phyloP scores from a whole-genome alignment of 2,888 invertebrate genomes.

The Iselma pallidipennis region DNA sequence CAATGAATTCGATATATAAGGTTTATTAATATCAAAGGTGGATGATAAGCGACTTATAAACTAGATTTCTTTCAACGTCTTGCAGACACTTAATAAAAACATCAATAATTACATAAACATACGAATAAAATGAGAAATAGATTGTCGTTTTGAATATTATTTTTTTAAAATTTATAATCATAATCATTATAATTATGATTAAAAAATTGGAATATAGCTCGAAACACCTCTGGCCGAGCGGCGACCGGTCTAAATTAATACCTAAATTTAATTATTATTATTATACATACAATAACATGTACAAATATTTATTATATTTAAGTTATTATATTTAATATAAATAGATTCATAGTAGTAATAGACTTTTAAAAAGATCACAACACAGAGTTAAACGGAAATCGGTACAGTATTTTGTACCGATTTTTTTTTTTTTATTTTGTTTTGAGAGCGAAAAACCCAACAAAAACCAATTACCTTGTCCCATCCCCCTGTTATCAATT shows the following conservation, averaged over 20 bases:
- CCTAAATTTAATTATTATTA: slow-evolving; percentile 29
- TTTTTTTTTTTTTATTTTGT: slow-evolving; percentile 20
- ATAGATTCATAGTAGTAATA: slow-evolving; percentile 59
- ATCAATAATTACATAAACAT: slow-evolving; percentile 46
- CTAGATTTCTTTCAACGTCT: slow-evolving; percentile 47
- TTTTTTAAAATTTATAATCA: slow-evolving; percentile 25
- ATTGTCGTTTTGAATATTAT: slow-evolving; percentile 49
- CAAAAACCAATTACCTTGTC: slow-evolving; percentile 32
- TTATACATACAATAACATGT: slow-evolving; percentile 54
- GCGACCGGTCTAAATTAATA: slow-evolving; percentile 32
- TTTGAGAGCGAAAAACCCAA: slow-evolving; percentile 39
- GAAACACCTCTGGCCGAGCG: slow-evolving; percentile 37
- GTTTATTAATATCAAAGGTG: slow-evolving; percentile 17
- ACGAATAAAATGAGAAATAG: slow-evolving; percentile 50
- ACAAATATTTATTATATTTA: slow-evolving; percentile 54
- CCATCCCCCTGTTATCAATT: slow-evolving; percentile 22
- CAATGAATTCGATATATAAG: slow-evolving; percentile 40
- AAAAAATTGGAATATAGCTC: slow-evolving; percentile 42
- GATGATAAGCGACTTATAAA: slow-evolving; percentile 41
- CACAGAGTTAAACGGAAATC: slow-evolving; percentile 56
- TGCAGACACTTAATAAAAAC: slow-evolving; percentile 50
- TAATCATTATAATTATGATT: slow-evolving; percentile 12
- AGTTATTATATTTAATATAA: slow-evolving; percentile 51
- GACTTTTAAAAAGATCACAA: slow-evolving; percentile 59
- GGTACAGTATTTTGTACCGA: slow-evolving; percentile 39